Conservation (phyloP, 2,797 vertebrate species). For the Kryptopterus vitreolus region DNA sequence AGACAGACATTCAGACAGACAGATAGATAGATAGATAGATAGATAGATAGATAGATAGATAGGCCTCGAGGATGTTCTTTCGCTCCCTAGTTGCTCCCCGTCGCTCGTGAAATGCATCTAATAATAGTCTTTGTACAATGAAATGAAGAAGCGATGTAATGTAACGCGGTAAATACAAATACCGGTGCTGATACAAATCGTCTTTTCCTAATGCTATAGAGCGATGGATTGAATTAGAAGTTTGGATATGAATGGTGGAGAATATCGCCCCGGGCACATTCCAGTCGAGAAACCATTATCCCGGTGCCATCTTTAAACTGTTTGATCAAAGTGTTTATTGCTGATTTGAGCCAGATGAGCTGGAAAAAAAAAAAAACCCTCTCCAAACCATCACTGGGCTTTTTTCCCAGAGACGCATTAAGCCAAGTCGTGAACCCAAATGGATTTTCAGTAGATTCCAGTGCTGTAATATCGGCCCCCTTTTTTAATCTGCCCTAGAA, state of each 20-base stretch:
- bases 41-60: no score
- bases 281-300: slow-evolving; percentile 10
- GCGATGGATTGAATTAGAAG: slow-evolving; percentile 20
- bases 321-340: slow-evolving; percentile 41
- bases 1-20: no score
- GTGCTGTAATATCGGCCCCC: slow-evolving; percentile 4
- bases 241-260: slow-evolving; percentile 12
- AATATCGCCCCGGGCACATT: slow-evolving; percentile 4
- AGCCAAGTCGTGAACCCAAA: slow-evolving; percentile 37
- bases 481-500: slow-evolving; percentile 37
- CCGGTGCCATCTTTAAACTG: slow-evolving; percentile 25
- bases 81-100: background rate
- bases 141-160: slow-evolving; percentile 6
- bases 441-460: slow-evolving; percentile 38
- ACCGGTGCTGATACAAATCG: background rate
- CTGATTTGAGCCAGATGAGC: slow-evolving; percentile 33
- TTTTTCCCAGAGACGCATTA: slow-evolving; percentile 43
- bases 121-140: slow-evolving; percentile 6
- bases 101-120: slow-evolving; percentile 20
- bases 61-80: slow-evolving; percentile 22
- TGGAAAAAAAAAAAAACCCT: slow-evolving; percentile 4
- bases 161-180: background rate
- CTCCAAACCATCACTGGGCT: slow-evolving; percentile 23
- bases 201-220: background rate
- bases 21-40: no score